Evolutionary conservation across 2,888 invertebrate genomes (phyloP), one percentile per base, ranked within the genome.

Genomic region (Cybosia mesomella): DNA sequence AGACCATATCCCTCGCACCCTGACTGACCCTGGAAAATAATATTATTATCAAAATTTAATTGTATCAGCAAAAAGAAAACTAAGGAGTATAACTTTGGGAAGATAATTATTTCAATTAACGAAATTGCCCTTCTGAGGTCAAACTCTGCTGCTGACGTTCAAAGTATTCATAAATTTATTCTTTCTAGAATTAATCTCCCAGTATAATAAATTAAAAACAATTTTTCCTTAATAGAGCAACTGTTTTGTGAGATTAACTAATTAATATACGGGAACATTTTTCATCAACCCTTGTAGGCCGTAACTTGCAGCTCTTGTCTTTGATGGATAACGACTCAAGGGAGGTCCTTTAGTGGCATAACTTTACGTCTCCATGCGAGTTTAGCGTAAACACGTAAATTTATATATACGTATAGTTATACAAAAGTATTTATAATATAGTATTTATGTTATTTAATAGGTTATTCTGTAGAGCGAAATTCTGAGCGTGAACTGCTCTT

Each of bases 261-360:
- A 72, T 79, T 74, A 66, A 64, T 65, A 68, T 36, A 57, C 57
- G 18, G 54, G 7, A 22, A 43, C 34, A 55, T 63, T 69, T 74
- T 70, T 58, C 61, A 59, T 43, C 55, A 55, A 68, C 66, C 72
- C 70, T 70, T 65, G 62, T 67, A 60, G 28, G 58, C 55, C 36
- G 58, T 67, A 68, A 75, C 58, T 68, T 65, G 39, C 34, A 64
- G 39, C 57, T 58, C 65, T 64, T 58, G 67, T 70, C 36, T 71
- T 65, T 70, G 67, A 80, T 68, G 58, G 68, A 72, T 72, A 64
- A 49, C 11, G 62, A 28, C 69, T 67, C 62, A 0, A 49, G 67
- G 59, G 80, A 71, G 10, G 49, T 53, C 67, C 61, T 11, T 61
- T 64, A 24, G 36, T 53, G 57, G 63, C 62, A 36, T 61, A 66